phyloP scores from a whole-genome alignment of 2,797 vertebrate species.

The Galaxias olidus region DNA sequence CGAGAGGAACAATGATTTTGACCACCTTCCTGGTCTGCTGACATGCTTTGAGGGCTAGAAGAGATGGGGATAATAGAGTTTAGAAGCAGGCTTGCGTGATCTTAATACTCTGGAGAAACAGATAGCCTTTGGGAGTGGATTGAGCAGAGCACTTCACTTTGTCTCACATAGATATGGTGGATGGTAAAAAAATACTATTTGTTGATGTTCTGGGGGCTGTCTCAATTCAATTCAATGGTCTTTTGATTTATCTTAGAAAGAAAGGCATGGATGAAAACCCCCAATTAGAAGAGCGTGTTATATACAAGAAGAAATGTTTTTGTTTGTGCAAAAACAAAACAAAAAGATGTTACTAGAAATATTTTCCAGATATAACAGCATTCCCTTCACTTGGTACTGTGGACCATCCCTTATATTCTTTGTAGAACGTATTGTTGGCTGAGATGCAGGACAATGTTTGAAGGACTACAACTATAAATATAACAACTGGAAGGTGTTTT shows the following conservation, averaged over 20 bases:
- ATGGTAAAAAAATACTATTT: slow-evolving; percentile 18
- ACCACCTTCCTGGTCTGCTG: slow-evolving; percentile 31
- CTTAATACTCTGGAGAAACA: slow-evolving; percentile 39
- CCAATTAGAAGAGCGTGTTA: neutral
- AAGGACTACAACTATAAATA: too few species aligned
- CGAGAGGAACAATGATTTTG: slow-evolving; percentile 34
- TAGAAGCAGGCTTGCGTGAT: slow-evolving; percentile 38
- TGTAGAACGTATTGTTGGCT: too few species aligned
- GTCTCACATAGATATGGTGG: slow-evolving; percentile 22
- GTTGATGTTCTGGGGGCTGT: slow-evolving; percentile 15
- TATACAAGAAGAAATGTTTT: neutral
- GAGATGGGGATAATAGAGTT: slow-evolving; percentile 32
- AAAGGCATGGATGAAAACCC: neutral
- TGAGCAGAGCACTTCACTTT: slow-evolving; percentile 24
- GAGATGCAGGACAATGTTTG: too few species aligned
- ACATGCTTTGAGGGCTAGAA: slow-evolving; percentile 20
- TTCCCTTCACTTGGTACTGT: too few species aligned
- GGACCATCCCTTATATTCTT: too few species aligned
- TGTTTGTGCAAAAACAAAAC: neutral
- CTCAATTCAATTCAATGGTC: slow-evolving; percentile 11
- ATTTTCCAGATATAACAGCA: too few species aligned
- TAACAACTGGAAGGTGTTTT: too few species aligned
- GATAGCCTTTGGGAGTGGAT: slow-evolving; percentile 31
- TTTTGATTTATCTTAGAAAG: slow-evolving; percentile 20
- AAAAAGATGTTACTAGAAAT: neutral